Evolutionary conservation across 2,888 invertebrate genomes (phyloP).

Genomic region (Pelosia muscerda): DNA sequence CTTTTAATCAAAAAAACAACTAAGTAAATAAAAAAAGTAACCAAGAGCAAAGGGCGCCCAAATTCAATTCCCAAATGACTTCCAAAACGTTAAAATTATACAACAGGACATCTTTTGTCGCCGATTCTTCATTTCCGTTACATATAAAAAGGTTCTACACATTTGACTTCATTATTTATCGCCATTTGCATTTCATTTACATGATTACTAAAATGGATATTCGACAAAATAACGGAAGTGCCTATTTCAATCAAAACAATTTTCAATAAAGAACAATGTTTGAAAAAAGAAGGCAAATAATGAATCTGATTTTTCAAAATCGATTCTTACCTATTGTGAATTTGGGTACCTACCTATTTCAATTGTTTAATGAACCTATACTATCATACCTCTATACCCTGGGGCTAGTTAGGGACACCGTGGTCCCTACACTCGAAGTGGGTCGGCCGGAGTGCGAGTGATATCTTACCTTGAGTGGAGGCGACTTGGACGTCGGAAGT

Average conservation of each 20-base stretch:
- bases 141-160: conserved; percentile 30
- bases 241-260: conserved; percentile 49
- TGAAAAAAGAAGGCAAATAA: background rate
- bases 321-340: no score
- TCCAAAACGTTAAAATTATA: conserved; percentile 19
- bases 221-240: conserved; percentile 52
- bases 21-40: background rate
- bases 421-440: no score
- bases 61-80: conserved; percentile 16
- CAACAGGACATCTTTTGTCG: conserved; percentile 30
- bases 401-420: no score
- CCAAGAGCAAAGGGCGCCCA: background rate
- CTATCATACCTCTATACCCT: no score
- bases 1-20: background rate
- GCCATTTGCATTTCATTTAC: conserved; percentile 56
- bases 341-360: no score
- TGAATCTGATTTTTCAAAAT: background rate
- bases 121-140: conserved; percentile 44
- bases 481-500: no score
- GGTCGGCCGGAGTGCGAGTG: no score
- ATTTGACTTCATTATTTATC: conserved; percentile 24
- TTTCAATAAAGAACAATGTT: conserved; percentile 48
- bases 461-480: no score
- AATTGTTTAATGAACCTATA: no score
- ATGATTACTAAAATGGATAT: conserved; percentile 49